phyloP scores from a whole-genome alignment of 2,113 vertebrate genomes.

The Procavia capensis region DNA sequence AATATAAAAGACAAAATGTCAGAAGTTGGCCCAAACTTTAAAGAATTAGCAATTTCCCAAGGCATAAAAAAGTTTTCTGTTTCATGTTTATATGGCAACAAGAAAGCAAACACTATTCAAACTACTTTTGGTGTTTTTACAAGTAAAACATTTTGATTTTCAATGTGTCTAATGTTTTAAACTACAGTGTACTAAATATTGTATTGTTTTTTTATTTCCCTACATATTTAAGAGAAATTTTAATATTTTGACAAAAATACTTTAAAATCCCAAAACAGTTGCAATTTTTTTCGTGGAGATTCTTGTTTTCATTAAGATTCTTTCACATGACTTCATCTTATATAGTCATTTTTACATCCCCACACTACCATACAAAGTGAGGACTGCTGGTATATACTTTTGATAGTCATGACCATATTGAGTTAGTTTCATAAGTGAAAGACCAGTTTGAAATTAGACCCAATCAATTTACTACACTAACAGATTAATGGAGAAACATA shows the following conservation, averaged over 20 bases:
- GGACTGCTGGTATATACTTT: neutral
- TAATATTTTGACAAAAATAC: neutral
- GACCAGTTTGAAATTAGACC: neutral
- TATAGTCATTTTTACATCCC: neutral
- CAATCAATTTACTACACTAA: neutral
- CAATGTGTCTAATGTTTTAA: neutral
- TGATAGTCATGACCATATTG: neutral
- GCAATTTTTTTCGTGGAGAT: neutral
- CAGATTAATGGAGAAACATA: neutral
- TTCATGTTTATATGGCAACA: neutral
- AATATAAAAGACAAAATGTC: neutral
- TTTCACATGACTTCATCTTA: neutral
- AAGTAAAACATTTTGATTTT: neutral
- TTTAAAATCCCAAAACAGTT: conserved; percentile 17
- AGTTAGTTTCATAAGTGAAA: neutral
- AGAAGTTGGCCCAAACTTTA: neutral
- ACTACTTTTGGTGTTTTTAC: neutral
- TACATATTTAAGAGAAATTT: neutral
- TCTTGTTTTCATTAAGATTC: conserved; percentile 32
- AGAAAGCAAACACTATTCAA: neutral
- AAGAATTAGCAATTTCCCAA: neutral
- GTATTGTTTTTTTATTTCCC: neutral
- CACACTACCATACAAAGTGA: neutral
- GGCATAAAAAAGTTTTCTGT: neutral
- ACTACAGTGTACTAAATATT: neutral